Base-by-base conservation (phyloP, 2,797 vertebrate species). In the Enteromius unitaeniatus region DNA sequence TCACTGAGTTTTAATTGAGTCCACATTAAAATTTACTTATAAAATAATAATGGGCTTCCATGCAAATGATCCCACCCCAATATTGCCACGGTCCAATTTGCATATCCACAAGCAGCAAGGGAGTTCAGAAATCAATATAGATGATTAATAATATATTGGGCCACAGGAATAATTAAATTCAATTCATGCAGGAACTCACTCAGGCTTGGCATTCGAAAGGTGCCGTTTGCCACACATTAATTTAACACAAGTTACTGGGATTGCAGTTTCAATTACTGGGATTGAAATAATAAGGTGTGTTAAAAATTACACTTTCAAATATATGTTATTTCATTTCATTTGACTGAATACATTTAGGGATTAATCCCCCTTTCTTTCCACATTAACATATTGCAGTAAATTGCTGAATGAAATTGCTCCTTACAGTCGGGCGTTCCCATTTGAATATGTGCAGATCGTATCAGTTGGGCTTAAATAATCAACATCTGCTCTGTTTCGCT, bases 41-140 rank as follows among this genome's bases (percentile, higher is more conserved):
- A 91, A 95, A 95, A 95, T 95, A 95, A 95, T 95, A 94, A 95
- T 94, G 93, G 91, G 91, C 90, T 92, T 86, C 91, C 87, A 95
- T 95, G 94, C 94, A 95, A 94, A 95, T 95, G 92, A 95, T 92
- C 89, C 91, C 91, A 74, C 93, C 90, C 93, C 64, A 87, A 94
- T 94, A 94, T 95, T 94, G 91, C 94, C 64, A 86, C 82, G 79
- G 90, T 86, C 19, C 78, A 85, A 95, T 95, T 94, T 93, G 90
- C 94, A 95, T 95, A 94, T 93, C 92, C 93, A 93, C 91, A 89
- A 92, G 93, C 91, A 92, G 91, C 89, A 88, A 91, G 93, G 93
- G 95, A 93, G 91, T 93, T 94, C 93, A 94, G 93, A 93, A 95
- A 95, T 95, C 95, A 95, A 95, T 95, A 95, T 93, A 94, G 93